Evolutionary conservation across 37 sponge, comb jelly and placozoan genomes (phyloP).

Genomic region (Chondrosia reniformis): DNA sequence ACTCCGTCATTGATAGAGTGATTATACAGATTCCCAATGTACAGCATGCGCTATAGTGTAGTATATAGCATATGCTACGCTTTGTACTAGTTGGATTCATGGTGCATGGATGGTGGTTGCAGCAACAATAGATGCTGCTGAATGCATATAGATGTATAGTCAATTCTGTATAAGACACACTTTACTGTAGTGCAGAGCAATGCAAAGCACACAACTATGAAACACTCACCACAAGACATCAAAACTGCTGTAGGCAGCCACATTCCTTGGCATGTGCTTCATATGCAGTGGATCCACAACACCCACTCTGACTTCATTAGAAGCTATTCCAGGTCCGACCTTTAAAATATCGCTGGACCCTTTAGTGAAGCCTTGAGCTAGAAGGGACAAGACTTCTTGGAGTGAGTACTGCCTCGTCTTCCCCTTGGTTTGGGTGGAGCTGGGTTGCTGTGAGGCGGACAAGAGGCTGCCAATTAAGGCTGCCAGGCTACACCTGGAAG

Average conservation of each 20-base stretch:
- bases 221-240: constrained; percentile 87
- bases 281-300: constrained; percentile 80
- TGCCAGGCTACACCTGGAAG: constrained; percentile 75
- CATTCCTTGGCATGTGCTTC: constrained; percentile 77
- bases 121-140: no score
- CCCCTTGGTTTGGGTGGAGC: constrained; percentile 40
- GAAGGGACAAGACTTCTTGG: constrained; percentile 66
- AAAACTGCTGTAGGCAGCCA: constrained; percentile 84
- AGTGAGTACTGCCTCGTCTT: constrained; percentile 52
- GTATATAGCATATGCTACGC: no score
- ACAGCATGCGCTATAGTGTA: no score
- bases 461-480: constrained; percentile 71
- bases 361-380: constrained; percentile 79
- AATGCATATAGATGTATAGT: no score
- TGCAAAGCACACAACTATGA: no score
- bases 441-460: constrained; percentile 62
- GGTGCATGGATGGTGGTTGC: no score
- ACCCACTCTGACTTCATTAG: constrained; percentile 81
- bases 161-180: no score
- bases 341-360: constrained; percentile 71
- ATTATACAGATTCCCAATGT: no score
- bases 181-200: no score
- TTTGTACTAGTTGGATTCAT: no score
- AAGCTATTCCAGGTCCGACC: constrained; percentile 37
- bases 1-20: no score